These are phyloP conservation scores for Tetropium fuscum DNA, from an alignment of 2,888 invertebrate species.

Conservation along the genomic window DNA sequence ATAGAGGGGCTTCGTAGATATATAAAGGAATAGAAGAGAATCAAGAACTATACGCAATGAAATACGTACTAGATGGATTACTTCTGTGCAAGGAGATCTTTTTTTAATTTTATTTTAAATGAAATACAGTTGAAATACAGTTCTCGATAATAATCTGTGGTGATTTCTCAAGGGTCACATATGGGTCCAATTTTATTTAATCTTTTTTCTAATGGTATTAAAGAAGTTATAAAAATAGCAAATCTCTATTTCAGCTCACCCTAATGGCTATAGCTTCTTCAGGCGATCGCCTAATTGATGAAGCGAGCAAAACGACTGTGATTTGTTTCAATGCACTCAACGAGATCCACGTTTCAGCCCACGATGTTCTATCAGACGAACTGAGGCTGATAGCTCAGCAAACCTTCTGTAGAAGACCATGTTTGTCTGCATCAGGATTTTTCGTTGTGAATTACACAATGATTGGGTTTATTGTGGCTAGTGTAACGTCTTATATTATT, in stretches of 20 bases:
- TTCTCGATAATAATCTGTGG: too few relatives aligned
- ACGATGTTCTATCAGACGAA: slow-evolving; percentile 17
- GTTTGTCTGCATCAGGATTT: slow-evolving; percentile 29
- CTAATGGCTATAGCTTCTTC: slow-evolving; percentile 16
- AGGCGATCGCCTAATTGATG: slow-evolving; percentile 21
- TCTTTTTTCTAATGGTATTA: too few relatives aligned
- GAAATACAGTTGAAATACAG: too few relatives aligned
- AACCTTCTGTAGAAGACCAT: slow-evolving; percentile 1
- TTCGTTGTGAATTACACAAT: slow-evolving; percentile 28
- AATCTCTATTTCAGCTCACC: slow-evolving; percentile 31
- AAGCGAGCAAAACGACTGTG: slow-evolving; percentile 12
- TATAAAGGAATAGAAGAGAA: too few relatives aligned
- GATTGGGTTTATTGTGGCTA: slow-evolving; percentile 30
- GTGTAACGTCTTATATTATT: slow-evolving; percentile 32
- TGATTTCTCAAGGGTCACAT: too few relatives aligned
- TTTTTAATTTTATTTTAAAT: too few relatives aligned
- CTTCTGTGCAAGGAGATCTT: too few relatives aligned
- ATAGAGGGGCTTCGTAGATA: too few relatives aligned
- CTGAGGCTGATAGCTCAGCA: slow-evolving; percentile 26
- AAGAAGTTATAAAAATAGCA: too few relatives aligned
- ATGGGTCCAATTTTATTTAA: too few relatives aligned
- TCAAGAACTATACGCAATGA: too few relatives aligned
- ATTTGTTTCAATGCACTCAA: slow-evolving; percentile 30
- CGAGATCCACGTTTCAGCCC: slow-evolving; percentile 1
- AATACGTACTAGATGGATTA: too few relatives aligned